Conservation (phyloP, 2,888 invertebrate genomes). For the Schizaphis graminum region DNA sequence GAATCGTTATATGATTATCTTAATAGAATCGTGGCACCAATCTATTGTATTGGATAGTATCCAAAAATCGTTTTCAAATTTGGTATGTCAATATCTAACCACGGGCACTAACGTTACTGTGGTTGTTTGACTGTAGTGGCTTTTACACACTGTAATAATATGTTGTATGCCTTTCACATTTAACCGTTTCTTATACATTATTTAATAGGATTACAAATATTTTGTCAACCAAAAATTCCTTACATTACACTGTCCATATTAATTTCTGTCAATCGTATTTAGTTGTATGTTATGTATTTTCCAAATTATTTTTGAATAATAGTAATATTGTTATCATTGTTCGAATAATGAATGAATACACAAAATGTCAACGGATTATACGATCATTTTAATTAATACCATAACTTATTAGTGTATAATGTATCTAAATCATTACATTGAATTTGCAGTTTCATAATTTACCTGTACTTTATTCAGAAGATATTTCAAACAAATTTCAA, state of each 20-base stretch:
- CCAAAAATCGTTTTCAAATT: neutral
- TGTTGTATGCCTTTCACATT: neutral
- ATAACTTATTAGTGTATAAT: neutral
- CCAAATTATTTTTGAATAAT: neutral
- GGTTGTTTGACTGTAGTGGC: neutral
- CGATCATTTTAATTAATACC: neutral
- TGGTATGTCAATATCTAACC: neutral
- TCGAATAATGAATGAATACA: neutral
- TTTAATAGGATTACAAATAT: neutral
- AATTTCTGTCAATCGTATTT: neutral
- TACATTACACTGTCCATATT: neutral
- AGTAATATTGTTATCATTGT: neutral
- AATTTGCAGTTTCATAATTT: neutral
- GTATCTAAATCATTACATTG: neutral
- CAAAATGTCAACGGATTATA: neutral
- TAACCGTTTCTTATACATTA: neutral
- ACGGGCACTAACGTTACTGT: neutral
- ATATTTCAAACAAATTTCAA: neutral
- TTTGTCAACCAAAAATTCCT: neutral
- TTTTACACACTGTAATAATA: neutral
- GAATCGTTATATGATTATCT: neutral
- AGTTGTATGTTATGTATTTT: neutral
- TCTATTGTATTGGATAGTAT: neutral
- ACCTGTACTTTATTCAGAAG: neutral
- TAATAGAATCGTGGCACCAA: neutral